phyloP scores from a whole-genome alignment of 2,113 vertebrate genomes.

The Anarhynchus alexandrinus region DNA sequence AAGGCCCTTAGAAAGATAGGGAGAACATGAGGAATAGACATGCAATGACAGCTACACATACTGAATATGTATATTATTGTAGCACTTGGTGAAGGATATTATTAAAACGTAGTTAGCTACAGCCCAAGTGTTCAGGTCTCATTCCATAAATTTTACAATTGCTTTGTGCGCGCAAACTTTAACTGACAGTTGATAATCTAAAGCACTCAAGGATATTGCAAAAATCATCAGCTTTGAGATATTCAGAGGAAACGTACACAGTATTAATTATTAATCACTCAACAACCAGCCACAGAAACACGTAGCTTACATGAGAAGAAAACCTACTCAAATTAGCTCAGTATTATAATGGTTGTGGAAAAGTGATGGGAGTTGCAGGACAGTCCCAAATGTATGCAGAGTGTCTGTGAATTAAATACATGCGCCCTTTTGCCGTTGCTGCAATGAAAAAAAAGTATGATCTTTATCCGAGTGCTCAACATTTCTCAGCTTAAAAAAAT shows the following conservation, averaged over 20 bases:
- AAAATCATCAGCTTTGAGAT: neutral
- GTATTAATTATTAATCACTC: neutral
- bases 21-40: neutral
- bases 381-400: neutral
- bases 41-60: rapidly evolving
- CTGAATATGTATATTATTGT: neutral
- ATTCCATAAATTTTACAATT: neutral
- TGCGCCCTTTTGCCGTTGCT: neutral
- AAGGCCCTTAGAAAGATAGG: neutral
- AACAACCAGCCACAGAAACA: neutral
- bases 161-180: neutral
- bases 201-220: neutral
- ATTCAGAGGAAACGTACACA: neutral
- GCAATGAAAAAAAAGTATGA: neutral
- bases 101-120: neutral
- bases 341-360: neutral
- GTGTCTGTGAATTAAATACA: neutral
- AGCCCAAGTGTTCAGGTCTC: neutral
- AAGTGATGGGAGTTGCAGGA: neutral
- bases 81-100: neutral
- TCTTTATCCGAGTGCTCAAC: neutral
- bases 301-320: neutral
- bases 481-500: neutral
- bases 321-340: neutral
- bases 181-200: neutral